Evolutionary conservation across 2,888 invertebrate species (phyloP), one percentile per base, ranked within the genome.

Genomic region (Cheilosia vernalis): DNA sequence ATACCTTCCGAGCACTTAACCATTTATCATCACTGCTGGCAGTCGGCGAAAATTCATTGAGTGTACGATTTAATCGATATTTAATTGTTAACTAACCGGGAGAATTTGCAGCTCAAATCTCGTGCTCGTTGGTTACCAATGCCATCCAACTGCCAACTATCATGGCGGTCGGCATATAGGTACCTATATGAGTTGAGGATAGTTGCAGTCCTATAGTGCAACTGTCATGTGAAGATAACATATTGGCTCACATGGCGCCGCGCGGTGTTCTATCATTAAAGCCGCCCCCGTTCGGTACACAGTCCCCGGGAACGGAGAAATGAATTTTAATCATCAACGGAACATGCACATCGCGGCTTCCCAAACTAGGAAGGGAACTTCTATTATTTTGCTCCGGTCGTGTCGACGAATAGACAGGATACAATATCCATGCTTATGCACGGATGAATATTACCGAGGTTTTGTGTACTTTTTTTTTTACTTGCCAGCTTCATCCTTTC

Each of bases 61-160:
- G 77, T 77, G 77, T 66, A 60, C 82, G 63, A 67, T 83, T 78
- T 83, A 83, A 83, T 83, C 82, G 82, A 83, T 83, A 72, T 83
- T 78, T 78, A 83, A 83, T 83, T 83, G 82, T 78, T 61, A 83
- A 47, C 77, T 61, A 66, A 83, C 60, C 53, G 58, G 70, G 37
- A 40, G 67, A 55, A 58, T 72, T 78, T 67, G 17, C 60, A 21
- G 55, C 19, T 7, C 33, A 21, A 37, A 63, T 64, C 47, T 10
- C 47, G 19, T 4, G 13, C 37, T 13, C 30, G 13, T 37, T 37
- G 30, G 55, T 27, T 17, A 30, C 51, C 51, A 51, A 21, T 21
- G 17, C 1, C 40, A 49, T 3, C 37, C n/a, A 40, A 6, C 5
- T 53, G 24, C 21, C 24, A 24, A 53, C 66, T 27, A 66, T 40